These are phyloP conservation scores for Scolopax bukidnonensis DNA, from an alignment of 2,797 vertebrate genomes.

Conservation along the genomic window DNA sequence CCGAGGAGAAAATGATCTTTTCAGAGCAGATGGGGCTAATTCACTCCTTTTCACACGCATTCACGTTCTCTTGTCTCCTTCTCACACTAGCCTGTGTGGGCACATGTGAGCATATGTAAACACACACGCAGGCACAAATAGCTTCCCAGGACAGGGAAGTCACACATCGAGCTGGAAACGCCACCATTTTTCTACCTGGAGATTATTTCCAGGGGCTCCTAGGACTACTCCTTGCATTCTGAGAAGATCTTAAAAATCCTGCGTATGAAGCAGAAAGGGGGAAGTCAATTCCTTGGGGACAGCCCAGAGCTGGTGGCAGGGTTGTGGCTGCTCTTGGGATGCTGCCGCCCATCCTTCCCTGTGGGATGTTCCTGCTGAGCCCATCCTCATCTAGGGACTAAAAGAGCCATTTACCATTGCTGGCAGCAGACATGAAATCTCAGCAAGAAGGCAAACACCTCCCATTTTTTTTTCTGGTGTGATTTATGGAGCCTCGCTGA, in stretches of 20 bases:
- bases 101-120: conserved; percentile 40
- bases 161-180: not conserved
- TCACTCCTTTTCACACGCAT: conserved; percentile 22
- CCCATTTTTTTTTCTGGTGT: not conserved
- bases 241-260: not conserved
- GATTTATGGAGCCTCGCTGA: not conserved
- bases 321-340: not conserved
- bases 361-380: not conserved
- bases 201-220: not conserved
- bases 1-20: conserved; percentile 3
- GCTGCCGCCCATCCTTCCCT: not conserved
- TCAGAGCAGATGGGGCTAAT: conserved; percentile 17
- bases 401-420: not conserved
- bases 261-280: not conserved
- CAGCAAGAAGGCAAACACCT: not conserved
- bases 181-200: not conserved
- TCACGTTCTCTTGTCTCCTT: conserved; percentile 36
- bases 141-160: not conserved
- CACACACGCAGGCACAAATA: not conserved
- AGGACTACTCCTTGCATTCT: not conserved
- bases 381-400: not conserved
- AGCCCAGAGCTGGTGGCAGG: rapidly evolving
- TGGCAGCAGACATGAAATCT: not conserved
- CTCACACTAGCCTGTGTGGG: not conserved
- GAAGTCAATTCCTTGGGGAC: not conserved